Percentiles rank a stretch among this genome's conserved stretches.
Evolutionary conservation across 1,140 invertebrate genomes (phyloP).

Genomic region (Listronotus oregonensis): DNA sequence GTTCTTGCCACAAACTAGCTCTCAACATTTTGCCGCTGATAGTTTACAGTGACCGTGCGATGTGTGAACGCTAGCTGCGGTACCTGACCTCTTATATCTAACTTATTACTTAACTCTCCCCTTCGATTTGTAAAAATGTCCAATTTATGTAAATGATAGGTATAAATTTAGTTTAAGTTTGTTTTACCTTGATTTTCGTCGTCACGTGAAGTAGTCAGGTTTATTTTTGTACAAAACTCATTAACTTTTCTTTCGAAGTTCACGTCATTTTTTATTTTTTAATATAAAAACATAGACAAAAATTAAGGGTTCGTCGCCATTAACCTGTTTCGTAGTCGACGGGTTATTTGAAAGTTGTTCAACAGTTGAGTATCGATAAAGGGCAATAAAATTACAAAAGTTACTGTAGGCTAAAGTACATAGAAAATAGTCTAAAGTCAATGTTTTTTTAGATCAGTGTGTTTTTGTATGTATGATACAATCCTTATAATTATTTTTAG

Average conservation of each 20-base stretch:
- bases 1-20: conserved; percentile 48
- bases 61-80: conserved; percentile 47
- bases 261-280: conserved; percentile 28
- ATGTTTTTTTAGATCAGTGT: conserved; percentile 50
- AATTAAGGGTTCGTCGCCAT: conserved; percentile 27
- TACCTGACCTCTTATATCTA: conserved; percentile 52
- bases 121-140: conserved; percentile 57
- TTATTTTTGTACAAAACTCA: conserved; percentile 38
- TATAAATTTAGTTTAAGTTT: conserved; percentile 58
- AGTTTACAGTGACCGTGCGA: conserved; percentile 45
- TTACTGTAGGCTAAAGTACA: conserved; percentile 44
- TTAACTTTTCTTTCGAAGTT: conserved; percentile 34
- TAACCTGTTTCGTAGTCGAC: conserved; percentile 12
- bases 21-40: conserved; percentile 42
- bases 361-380: conserved; percentile 43
- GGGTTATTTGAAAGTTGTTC: conserved; percentile 21
- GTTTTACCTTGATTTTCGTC: conserved; percentile 31
- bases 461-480: conserved; percentile 50
- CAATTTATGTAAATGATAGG: conserved; percentile 57
- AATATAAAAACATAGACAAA: conserved; percentile 6
- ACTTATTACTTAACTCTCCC: conserved; percentile 54
- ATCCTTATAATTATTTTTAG: conserved; percentile 45
- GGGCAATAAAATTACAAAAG: conserved; percentile 48
- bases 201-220: conserved; percentile 32
- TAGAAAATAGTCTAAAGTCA: conserved; percentile 45